Base-by-base conservation (phyloP, 1,140 invertebrate species). In the Dinothrombium tinctorium region DNA sequence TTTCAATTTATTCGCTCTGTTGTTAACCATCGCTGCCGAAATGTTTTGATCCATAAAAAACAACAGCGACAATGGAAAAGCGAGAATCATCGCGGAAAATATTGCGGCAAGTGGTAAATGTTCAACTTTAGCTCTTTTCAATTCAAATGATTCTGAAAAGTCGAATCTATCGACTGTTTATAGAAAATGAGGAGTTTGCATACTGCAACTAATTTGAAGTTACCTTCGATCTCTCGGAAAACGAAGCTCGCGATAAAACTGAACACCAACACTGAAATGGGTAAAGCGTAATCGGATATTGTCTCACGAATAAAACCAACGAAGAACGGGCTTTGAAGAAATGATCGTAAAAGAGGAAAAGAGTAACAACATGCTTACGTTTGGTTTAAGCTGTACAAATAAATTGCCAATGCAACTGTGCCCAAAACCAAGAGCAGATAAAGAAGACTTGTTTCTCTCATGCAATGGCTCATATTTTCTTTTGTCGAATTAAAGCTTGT, bases 341-440 rank as follows among this genome's bases (percentile, higher is more conserved):
- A n/a, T n/a, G n/a, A n/a, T n/a, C n/a, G n/a, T n/a, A n/a, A n/a
- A n/a, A n/a, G n/a, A n/a, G n/a, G n/a, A n/a, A n/a, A n/a, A n/a
- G n/a, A n/a, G n/a, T n/a, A n/a, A n/a, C n/a, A n/a, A n/a, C n/a
- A n/a, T n/a, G n/a, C n/a, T n/a, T n/a, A n/a, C 24, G 64, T 66
- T 53, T 64, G 62, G 14, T 61, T 59, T 48, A 66, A 66, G 42
- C 63, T 61, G 47, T 59, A 71, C 14, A 72, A 51, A 17, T 66
- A 67, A 4, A 69, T 55, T 15, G 66, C 67, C 5, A 72, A 51
- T 67, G 67, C 71, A 11, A 71, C 56, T 17, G 70, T 72, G 15
- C 68, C 69, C 28, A 69, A 57, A 64, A 69, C 69, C 17, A 72
- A 57, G 12, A 72, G 51, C 20, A 72, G 52, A 50, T 68, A 72